These are phyloP conservation scores for Drosophila koepferae DNA, from an alignment of 2,888 invertebrate species.

Conservation along the genomic window DNA sequence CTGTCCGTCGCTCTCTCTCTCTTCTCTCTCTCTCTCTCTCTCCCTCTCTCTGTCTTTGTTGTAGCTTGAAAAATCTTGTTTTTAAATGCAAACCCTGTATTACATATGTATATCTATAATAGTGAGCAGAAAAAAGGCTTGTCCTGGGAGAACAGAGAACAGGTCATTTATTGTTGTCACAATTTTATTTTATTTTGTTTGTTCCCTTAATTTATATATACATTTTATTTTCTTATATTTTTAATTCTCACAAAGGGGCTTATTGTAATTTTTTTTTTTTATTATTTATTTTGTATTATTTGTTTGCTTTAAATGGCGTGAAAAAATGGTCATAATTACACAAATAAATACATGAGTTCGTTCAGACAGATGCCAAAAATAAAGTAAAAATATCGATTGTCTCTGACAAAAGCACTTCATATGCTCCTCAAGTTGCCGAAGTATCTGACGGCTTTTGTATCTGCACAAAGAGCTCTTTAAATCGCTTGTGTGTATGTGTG, in stretches of 20 bases:
- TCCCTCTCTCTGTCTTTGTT: constrained; percentile 5
- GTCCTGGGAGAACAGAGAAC: constrained; percentile 37
- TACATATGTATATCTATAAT: not conserved
- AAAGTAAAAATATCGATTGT: constrained; percentile 28
- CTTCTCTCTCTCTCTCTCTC: no score
- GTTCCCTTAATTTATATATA: constrained; percentile 49
- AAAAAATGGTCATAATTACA: constrained; percentile 74
- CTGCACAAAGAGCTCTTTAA: constrained; percentile 47
- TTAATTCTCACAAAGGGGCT: constrained; percentile 60
- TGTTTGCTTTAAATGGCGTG: constrained; percentile 67
- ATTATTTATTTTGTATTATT: constrained; percentile 50
- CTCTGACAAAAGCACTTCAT: constrained; percentile 65
- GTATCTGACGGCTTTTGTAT: constrained; percentile 53
- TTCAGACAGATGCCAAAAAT: constrained; percentile 33
- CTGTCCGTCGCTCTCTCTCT: not conserved
- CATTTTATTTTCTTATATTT: constrained; percentile 32
- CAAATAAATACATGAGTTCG: constrained; percentile 62
- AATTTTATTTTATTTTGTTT: constrained; percentile 7
- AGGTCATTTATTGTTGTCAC: not conserved
- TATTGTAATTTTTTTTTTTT: constrained; percentile 35
- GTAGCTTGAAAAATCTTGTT: constrained; percentile 23
- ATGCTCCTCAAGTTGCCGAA: constrained; percentile 35
- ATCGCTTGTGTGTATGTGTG: constrained; percentile 6
- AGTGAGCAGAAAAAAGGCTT: constrained; percentile 57
- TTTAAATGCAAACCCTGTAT: constrained; percentile 21